A percentile compares a stretch with the other conserved stretches of the same genome.
Conservation (phyloP, 1,140 invertebrate species). For the Lerema accius region DNA sequence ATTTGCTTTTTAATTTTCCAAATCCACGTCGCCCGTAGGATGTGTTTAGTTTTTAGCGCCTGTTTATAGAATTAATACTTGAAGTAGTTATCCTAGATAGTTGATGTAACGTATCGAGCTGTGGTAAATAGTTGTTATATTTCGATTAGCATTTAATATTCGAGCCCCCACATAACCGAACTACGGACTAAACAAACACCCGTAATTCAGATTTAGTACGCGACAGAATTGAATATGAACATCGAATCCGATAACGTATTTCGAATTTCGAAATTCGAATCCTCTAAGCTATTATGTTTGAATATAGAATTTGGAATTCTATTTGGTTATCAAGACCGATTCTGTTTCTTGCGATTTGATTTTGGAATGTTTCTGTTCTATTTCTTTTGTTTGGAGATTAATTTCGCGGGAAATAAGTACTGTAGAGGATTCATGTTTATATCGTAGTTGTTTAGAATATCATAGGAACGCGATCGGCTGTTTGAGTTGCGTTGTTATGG, state of each 20-base stretch:
- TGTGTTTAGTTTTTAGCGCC: constrained; percentile 40
- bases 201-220: constrained; percentile 25
- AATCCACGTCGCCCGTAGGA: constrained; percentile 47
- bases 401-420: constrained; percentile 5
- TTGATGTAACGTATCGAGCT: constrained; percentile 34
- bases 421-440: constrained; percentile 7
- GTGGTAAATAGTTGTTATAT: constrained; percentile 39
- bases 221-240: constrained; percentile 26
- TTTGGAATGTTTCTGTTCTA: constrained; percentile 3
- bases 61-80: constrained; percentile 30
- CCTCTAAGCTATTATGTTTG: constrained; percentile 24
- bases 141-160: constrained; percentile 49
- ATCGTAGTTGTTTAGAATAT: constrained; percentile 45
- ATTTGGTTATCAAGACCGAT: constrained; percentile 16
- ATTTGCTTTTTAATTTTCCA: constrained; percentile 38
- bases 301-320: constrained; percentile 23
- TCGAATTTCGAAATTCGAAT: constrained; percentile 12
- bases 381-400: background rate
- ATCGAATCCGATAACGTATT: constrained; percentile 6
- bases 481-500: constrained; percentile 61
- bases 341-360: constrained; percentile 4
- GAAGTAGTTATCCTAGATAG: constrained; percentile 30
- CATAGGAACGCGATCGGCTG: constrained; percentile 27
- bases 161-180: constrained; percentile 9
- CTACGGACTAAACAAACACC: constrained; percentile 21